These are phyloP conservation scores for Hemibagrus wyckioides DNA, from an alignment of 2,113 vertebrate genomes.

Conservation along the genomic window DNA sequence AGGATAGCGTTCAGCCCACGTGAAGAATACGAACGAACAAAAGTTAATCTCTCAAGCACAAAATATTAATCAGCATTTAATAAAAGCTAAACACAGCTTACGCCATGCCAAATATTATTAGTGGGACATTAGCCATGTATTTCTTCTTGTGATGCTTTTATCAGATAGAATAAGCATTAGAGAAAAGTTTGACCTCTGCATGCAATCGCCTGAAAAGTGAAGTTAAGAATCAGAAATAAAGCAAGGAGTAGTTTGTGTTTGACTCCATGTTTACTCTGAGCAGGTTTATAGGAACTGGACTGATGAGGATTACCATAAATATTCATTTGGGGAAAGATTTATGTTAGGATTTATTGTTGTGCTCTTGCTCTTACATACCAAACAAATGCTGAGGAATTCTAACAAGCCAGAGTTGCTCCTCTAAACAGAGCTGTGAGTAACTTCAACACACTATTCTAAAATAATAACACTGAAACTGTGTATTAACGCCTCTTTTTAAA, in stretches of 20 bases:
- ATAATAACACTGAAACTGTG: neutral
- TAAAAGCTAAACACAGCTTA: constrained; percentile 90
- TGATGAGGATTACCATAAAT: constrained; percentile 1
- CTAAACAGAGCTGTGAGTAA: neutral
- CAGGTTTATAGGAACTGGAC: constrained; percentile 38
- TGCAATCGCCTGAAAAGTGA: constrained; percentile 29
- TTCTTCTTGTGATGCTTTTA: constrained; percentile 63
- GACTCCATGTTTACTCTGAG: constrained; percentile 33
- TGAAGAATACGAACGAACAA: constrained; percentile 86
- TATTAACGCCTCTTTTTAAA: neutral
- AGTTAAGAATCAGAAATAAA: constrained; percentile 58
- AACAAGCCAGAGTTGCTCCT: neutral
- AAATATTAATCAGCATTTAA: constrained; percentile 97
- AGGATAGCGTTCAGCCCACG: constrained; percentile 72
- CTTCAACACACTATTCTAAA: neutral
- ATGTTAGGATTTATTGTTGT: neutral
- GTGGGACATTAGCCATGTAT: constrained; percentile 73
- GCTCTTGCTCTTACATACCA: neutral
- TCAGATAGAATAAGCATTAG: constrained; percentile 60
- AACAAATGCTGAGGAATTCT: neutral
- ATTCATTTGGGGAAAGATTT: neutral
- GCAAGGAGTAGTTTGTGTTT: constrained; percentile 65
- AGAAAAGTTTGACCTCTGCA: constrained; percentile 61
- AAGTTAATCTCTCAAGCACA: constrained; percentile 88
- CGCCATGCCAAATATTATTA: constrained; percentile 93